Evolutionary conservation across 2,797 vertebrate species (phyloP), one percentile per base, ranked within the genome.

Genomic region (Chlorospingus flavigularis): DNA sequence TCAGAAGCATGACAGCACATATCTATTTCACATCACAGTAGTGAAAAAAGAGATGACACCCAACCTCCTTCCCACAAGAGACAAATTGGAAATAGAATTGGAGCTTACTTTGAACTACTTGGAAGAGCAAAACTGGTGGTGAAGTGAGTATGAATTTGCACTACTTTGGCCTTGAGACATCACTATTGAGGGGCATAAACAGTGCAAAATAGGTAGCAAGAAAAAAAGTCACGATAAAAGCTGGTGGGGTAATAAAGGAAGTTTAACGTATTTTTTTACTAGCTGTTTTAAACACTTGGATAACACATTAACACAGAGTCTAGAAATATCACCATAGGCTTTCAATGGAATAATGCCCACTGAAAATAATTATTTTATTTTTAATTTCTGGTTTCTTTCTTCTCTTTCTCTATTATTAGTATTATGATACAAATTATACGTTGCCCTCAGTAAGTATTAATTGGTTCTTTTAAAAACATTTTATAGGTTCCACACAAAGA

Each of bases 391-490:
- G 10, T 86, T 92, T 89, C 33, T 93, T 95, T 94, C 13, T 79
- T 39, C 47, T 67, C 12, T 84, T 95, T 73, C 42, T 96, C 63
- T 86, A 13, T 81, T 86, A 68, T 94, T 87, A 79, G 37, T 45
- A 61, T 57, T 77, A 53, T 47, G 16, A 61, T 51, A 60, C 24
- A 95, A 42, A 81, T 84, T 57, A 70, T 86, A 87, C 82, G 61
- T 62, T 96, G 6, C 14, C 20, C 68, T 86, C 54, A 86, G 40
- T 93, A 97, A 93, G 63, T 95, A 95, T 96, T 95, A 93, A 93
- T 95, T 90, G 31, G 7, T 74, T 97, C 33, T 93, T 86, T 96
- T 91, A 89, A 89, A 96, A 97, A 67, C 40, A 50, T 35, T 79
- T 95, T 65, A 78, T 79, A 53, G 31, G 82, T 95, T 97, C 76